A percentile compares a stretch with the other conserved stretches of the same genome.
These are phyloP conservation scores for Diadema setosum DNA, from an alignment of 35 echinoderm and acorn worm genomes.

Conservation along the genomic window DNA sequence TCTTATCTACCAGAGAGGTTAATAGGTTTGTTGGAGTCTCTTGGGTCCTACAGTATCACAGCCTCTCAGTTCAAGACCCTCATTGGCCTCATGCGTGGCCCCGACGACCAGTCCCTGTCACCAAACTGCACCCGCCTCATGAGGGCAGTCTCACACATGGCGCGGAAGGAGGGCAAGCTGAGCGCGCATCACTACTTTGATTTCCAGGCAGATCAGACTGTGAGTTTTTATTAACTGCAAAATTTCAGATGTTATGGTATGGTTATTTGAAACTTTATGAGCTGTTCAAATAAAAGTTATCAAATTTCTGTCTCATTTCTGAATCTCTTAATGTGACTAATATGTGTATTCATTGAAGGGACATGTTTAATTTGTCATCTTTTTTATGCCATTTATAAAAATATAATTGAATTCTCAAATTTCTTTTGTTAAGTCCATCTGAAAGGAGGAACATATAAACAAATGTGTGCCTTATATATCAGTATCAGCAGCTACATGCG, in stretches of 20 bases:
- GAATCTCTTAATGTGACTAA: too few relatives aligned
- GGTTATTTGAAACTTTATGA: neutral
- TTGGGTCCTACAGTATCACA: conserved; percentile 88
- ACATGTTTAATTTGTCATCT: too few relatives aligned
- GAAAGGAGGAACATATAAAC: too few relatives aligned
- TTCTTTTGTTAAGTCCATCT: too few relatives aligned
- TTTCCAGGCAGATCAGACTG: conserved; percentile 78
- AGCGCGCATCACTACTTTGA: conserved; percentile 98
- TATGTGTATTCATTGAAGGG: too few relatives aligned
- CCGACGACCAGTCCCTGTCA: conserved; percentile 74
- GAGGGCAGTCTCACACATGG: conserved; percentile 83
- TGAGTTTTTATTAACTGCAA: too few relatives aligned
- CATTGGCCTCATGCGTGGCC: conserved; percentile 82
- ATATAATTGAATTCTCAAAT: too few relatives aligned
- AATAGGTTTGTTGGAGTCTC: conserved; percentile 59
- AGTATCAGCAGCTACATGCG: too few relatives aligned
- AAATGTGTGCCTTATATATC: too few relatives aligned
- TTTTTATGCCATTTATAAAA: too few relatives aligned
- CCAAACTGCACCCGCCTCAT: conserved; percentile 66
- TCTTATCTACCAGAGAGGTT: conserved; percentile 67
- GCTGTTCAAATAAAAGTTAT: neutral
- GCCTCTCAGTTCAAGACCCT: conserved; percentile 85
- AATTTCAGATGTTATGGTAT: too few relatives aligned
- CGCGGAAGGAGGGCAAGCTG: conserved; percentile 75
- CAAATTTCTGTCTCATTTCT: neutral